phyloP scores from a whole-genome alignment of 2,113 vertebrate species.

The Coreoperca whiteheadi region DNA sequence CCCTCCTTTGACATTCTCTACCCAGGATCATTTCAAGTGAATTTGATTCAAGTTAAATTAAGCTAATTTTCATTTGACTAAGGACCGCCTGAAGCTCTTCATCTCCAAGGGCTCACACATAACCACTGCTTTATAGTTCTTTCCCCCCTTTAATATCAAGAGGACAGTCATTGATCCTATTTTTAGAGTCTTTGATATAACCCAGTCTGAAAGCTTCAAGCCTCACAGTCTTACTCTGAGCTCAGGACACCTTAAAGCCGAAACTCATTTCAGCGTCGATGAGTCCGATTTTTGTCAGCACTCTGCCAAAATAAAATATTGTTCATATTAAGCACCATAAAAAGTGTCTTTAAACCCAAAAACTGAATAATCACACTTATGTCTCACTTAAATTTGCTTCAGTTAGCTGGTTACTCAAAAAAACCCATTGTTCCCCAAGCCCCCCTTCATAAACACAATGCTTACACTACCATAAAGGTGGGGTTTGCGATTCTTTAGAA shows the following conservation, averaged over 20 bases:
- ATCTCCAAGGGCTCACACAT: constrained; percentile 36
- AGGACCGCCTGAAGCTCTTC: constrained; percentile 32
- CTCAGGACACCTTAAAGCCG: constrained; percentile 11
- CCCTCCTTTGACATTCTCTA: constrained; percentile 51
- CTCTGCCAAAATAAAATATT: constrained; percentile 3
- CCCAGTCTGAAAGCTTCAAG: constrained; percentile 12
- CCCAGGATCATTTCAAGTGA: constrained; percentile 45
- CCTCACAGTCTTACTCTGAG: constrained; percentile 16
- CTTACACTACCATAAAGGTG: no score
- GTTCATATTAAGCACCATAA: background rate
- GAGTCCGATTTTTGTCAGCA: constrained; percentile 12
- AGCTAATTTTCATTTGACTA: constrained; percentile 53
- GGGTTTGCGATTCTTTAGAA: no score
- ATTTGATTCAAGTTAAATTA: constrained; percentile 66
- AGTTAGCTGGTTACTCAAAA: constrained; percentile 15
- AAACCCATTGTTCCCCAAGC: background rate
- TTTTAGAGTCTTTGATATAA: constrained; percentile 54
- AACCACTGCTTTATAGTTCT: constrained; percentile 12
- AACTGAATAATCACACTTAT: constrained; percentile 10
- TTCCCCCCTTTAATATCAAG: constrained; percentile 28
- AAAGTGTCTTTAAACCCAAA: background rate
- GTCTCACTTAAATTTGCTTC: background rate
- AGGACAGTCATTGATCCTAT: constrained; percentile 33
- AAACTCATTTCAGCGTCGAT: background rate
- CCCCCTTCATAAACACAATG: background rate